These are phyloP conservation scores for Pomacea maculata DNA, from an alignment of 1,140 invertebrate genomes.

Conservation along the genomic window DNA sequence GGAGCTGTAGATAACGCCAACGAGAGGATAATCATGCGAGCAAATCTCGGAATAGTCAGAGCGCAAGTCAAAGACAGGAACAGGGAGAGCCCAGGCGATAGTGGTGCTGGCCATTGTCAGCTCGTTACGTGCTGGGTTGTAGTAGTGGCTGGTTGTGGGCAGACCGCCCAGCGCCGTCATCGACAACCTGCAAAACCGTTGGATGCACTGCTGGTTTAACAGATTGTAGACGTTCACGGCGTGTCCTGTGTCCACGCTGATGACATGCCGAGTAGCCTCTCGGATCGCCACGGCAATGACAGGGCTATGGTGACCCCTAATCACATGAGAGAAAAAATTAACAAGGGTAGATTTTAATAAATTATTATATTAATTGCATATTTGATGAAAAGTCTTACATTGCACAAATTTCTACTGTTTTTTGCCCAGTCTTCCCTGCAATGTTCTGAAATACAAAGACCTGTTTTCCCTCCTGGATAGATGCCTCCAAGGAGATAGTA, in stretches of 20 bases:
- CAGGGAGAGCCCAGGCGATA: not conserved
- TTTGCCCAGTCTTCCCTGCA: too few relatives aligned
- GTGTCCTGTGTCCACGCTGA: constrained; percentile 74
- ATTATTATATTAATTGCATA: too few relatives aligned
- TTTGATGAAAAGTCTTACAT: too few relatives aligned
- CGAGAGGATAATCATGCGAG: constrained; percentile 36
- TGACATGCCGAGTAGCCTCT: constrained; percentile 59
- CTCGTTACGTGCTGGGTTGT: not conserved
- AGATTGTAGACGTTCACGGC: constrained; percentile 71
- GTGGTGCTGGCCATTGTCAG: constrained; percentile 3
- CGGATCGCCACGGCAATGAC: constrained; percentile 69
- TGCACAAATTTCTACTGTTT: too few relatives aligned
- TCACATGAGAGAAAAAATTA: too few relatives aligned
- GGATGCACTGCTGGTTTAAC: constrained; percentile 49
- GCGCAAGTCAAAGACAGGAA: not conserved
- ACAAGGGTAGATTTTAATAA: too few relatives aligned
- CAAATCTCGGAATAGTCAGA: not conserved
- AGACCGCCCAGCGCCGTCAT: not conserved
- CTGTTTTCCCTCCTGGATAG: too few relatives aligned
- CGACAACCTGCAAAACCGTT: constrained; percentile 45
- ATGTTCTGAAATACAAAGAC: too few relatives aligned
- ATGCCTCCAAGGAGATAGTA: too few relatives aligned
- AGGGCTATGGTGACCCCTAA: constrained; percentile 74
- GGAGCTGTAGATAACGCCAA: constrained; percentile 43
- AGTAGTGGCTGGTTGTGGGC: not conserved